Base-by-base conservation (phyloP, 2,113 vertebrate genomes). In the Cololabis saira region DNA sequence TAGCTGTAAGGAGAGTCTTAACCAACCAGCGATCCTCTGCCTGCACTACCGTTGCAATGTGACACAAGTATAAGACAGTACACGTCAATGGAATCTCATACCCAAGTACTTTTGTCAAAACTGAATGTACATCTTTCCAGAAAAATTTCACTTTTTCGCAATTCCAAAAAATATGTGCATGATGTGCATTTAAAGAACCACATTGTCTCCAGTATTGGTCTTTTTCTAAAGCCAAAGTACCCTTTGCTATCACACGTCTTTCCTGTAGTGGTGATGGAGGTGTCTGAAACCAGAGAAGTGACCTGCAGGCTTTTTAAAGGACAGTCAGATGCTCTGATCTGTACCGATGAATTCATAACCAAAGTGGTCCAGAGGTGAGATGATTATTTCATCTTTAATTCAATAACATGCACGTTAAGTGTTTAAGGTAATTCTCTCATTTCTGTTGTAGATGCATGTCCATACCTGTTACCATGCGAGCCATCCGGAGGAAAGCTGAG, bases 281-380 rank as follows among this genome's bases (percentile, higher is more conserved):
- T 99, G 56, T 95, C 96, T 69, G 96, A 99, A 87, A 96, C 97
- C 44, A 95, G 93, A 75, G 97, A 97, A 2, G 95, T 99, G 56
- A 94, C 92, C 88, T 98, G 97, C 86, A 98, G 98, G 87, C 93
- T 99, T 10, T 99, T 98, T 85, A 99, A 98, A 85, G 96, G 98
- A 49, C 89, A 95, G 4, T 99, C 97, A 0, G 98, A 99, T 83
- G 98, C 97, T 76, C 93, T 99, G 42, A 99, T 99, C 87, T 99
- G 97, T 61, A 98, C 96, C 24, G 98, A 99, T 87, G 98, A 98
- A 82, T 99, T 99, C 91, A 99, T 99, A 89, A 96, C 98, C 82
- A 99, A 98, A 92, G 97, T 99, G 76, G 97, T 99, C 74, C 96
- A 98, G 71, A 96, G 97, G 98, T 99, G 90, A 84, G 90, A 41